Conservation (phyloP, 37 sponge, comb jelly and placozoan genomes). For the Tethya wilhelma region DNA sequence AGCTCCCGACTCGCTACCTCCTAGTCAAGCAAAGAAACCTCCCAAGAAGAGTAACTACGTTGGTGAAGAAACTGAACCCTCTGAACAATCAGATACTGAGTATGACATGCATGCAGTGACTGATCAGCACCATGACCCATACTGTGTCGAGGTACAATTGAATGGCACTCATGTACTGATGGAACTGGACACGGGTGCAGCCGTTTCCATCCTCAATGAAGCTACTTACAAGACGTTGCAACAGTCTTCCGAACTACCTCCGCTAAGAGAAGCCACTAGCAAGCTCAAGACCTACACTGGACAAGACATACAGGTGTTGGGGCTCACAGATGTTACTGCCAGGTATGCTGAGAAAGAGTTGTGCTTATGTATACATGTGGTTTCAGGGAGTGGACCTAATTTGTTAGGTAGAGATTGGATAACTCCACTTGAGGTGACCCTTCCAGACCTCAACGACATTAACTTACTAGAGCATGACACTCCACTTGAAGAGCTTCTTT, state of each 20-base stretch:
- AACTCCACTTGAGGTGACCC: background rate
- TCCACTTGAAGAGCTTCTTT: background rate
- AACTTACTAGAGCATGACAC: background rate
- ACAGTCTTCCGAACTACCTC: background rate
- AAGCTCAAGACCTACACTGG: slow-evolving; percentile 16
- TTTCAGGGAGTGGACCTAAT: slow-evolving; percentile 21
- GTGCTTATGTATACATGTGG: background rate
- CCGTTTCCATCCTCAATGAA: background rate
- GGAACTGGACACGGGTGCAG: background rate
- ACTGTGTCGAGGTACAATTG: background rate
- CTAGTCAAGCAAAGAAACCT: background rate
- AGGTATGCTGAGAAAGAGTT: slow-evolving; percentile 8
- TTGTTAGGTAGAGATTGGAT: slow-evolving; percentile 49
- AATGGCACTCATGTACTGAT: background rate
- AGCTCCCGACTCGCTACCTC: background rate
- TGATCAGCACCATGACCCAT: background rate
- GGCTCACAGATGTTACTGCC: background rate
- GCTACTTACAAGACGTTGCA: background rate
- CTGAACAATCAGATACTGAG: background rate
- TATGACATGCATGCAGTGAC: background rate
- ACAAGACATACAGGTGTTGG: slow-evolving; percentile 4
- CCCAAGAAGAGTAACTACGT: slow-evolving; percentile 1
- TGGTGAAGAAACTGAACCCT: background rate
- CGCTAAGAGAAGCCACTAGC: background rate
- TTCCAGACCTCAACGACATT: background rate